A percentile compares a stretch with the other conserved stretches of the same genome.
Conservation (phyloP, 2,113 vertebrate genomes). For the Scophthalmus maximus region DNA sequence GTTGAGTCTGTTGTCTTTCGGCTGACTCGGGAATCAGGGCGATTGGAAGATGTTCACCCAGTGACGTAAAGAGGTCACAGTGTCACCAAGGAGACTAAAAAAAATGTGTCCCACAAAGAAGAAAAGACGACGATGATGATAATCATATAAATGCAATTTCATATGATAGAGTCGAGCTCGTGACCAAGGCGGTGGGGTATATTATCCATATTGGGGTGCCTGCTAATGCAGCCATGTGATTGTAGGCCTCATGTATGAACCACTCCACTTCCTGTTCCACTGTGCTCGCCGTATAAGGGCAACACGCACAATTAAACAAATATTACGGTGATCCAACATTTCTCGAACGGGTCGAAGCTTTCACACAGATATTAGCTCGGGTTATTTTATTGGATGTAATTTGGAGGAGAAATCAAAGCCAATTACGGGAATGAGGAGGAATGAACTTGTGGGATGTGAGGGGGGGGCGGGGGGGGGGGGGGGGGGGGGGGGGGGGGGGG, state of each 20-base stretch:
- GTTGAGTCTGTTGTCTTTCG: conserved; percentile 94
- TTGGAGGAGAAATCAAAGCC: conserved; percentile 84
- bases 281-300: conserved; percentile 17
- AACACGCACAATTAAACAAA: conserved; percentile 81
- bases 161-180: neutral
- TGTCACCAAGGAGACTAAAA: conserved; percentile 24
- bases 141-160: too few species aligned
- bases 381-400: conserved; percentile 84
- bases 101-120: neutral
- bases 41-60: conserved; percentile 92
- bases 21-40: conserved; percentile 91
- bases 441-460: conserved; percentile 82
- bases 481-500: conserved; percentile 6
- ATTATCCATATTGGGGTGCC: neutral
- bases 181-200: neutral
- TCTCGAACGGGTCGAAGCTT: conserved; percentile 76
- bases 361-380: conserved; percentile 80
- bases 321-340: conserved; percentile 75
- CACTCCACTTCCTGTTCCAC: conserved; percentile 13
- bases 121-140: neutral
- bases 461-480: conserved; percentile 23
- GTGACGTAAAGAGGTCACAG: conserved; percentile 69
- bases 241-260: conserved; percentile 10
- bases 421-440: conserved; percentile 83
- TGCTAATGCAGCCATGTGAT: conserved; percentile 15